Base-by-base conservation (phyloP, 1,140 invertebrate genomes). In the Glomeris maerens region DNA sequence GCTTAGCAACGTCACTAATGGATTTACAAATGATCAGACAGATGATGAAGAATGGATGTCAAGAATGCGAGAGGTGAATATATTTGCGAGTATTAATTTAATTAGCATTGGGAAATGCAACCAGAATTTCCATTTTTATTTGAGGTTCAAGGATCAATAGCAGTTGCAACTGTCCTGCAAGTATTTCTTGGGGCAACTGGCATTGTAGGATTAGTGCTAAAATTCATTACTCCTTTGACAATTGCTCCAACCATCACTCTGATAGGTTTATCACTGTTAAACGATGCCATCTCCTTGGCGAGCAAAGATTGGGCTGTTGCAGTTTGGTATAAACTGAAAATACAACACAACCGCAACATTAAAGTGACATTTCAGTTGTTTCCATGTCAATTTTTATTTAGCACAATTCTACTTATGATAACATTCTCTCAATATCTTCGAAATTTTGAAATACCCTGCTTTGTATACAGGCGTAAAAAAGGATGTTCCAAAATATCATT, bases 191-290 rank as follows among this genome's bases (percentile, higher is more conserved):
- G 66, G 3, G 53, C 55, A 27, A 67, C 62, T 5, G 67, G 67
- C 2, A 41, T 66, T 2, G 53, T 69, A 27, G 68, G 68, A 5
- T 29, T 65, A 25, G 21, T 70, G n/a, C 41, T 63, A 2, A 49
- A 48, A 27, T 72, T 63, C 53, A 65, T 73, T 17, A 71, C 69
- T 2, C 71, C 71, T 2, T 55, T 72, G 29, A 68, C 69, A 0
- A 64, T 73, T 4, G 62, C 66, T 1, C 70, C 70, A 2, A 66
- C 68, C 1, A 65, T 72, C 38, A 57, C 62, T 3, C 47, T 72
- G 28, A 65, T 72, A 29, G 70, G 69, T 0, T 51, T 73, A 1
- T 63, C 65, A 10, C 57, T 72, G 14, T 67, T 67, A 41, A 57
- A 62, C 40, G 52, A 58, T 13, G 66, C 64, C 25, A 56, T 62